Evolutionary conservation across 2,113 vertebrate species (phyloP), one percentile per base, ranked within the genome.

Genomic region (Genyomyrus donnyi): DNA sequence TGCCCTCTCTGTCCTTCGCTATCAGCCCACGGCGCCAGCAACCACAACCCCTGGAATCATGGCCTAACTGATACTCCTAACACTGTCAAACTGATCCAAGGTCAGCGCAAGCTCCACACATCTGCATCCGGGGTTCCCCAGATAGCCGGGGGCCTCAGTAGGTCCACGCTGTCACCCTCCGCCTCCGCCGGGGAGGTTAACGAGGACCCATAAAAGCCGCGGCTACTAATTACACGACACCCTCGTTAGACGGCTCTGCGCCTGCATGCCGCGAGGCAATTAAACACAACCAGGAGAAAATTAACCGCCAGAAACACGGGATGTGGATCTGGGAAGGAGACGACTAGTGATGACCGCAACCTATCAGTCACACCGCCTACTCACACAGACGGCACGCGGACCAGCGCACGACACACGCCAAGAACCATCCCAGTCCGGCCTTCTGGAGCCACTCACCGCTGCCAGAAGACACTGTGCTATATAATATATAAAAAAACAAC

Each of bases 201-300:
- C 56, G 42, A 77, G 89, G 89, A 70, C 49, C 90, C 88, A 92
- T 93, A 91, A 93, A 93, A 92, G 52, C 46, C 39, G 88, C 88
- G 91, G 62, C 88, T 91, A 94, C 94, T 93, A 95, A 94, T 94
- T 95, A 93, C 90, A 90, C 84, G 90, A 92, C 94, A 93, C 50
- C 92, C 24, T 88, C 90, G 89, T 93, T 93, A 94, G 94, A 91
- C 87, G 92, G 91, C 87, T 89, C 93, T 92, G 94, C 70, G 90
- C 93, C 93, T 74, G 89, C 84, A 49, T 49, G 53, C 48, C 48
- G 24, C 21, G 3, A 48, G 24, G 49, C 66, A 19, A 80, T 39
- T 80, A 80, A 42, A 80, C 31, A 2, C 74, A 39, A 39, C 70
- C 31, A 77, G 31, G 35, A 77, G 70, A 39, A 70, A 70, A 70